These are phyloP conservation scores for Aphidoletes aphidimyza DNA, from an alignment of 2,888 invertebrate genomes.

Conservation along the genomic window DNA sequence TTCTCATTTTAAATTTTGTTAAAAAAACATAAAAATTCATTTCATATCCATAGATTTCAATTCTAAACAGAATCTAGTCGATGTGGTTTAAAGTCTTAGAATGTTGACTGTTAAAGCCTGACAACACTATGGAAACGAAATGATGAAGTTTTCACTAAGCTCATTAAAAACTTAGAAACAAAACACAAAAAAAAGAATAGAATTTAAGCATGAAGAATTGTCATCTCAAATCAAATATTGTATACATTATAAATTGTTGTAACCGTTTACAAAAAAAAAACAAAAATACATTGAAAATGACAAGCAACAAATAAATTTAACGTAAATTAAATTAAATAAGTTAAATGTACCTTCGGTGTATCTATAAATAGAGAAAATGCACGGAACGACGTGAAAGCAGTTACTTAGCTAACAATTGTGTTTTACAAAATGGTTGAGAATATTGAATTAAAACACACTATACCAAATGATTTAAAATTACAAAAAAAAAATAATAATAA, in stretches of 20 bases:
- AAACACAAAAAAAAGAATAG: neutral
- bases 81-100: no score
- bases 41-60: no score
- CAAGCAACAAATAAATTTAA: no score
- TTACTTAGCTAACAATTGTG: no score
- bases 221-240: neutral
- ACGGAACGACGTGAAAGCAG: neutral
- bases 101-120: neutral
- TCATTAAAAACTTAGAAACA: neutral
- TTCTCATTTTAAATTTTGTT: no score
- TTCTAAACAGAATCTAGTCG: no score
- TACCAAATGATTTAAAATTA: neutral
- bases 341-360: slow-evolving; percentile 44
- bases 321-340: neutral
- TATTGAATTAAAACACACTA: neutral
- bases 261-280: neutral
- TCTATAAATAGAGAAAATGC: neutral
- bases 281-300: no score
- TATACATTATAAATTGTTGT: neutral
- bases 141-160: neutral
- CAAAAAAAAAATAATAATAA: neutral
- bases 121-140: neutral
- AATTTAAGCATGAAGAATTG: neutral
- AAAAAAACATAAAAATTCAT: no score
- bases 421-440: neutral